A percentile compares a stretch with the other conserved stretches of the same genome.
Evolutionary conservation across 2,888 invertebrate genomes (phyloP).

Genomic region (Drosophila quinaria): DNA sequence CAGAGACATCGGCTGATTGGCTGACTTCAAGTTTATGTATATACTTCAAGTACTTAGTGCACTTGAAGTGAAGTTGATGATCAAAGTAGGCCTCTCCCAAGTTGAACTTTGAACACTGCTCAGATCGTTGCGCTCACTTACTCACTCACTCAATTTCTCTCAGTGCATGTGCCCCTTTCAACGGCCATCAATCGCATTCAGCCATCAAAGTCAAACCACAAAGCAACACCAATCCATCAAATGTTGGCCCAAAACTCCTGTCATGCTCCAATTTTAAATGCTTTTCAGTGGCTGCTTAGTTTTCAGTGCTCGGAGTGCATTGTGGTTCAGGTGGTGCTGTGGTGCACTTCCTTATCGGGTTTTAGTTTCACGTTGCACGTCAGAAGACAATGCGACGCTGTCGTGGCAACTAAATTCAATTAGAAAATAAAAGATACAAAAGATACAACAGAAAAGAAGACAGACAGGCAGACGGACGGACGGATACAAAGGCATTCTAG

Average conservation of each 20-base stretch:
- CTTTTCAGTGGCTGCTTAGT: constrained; percentile 71
- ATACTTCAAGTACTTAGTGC: constrained; percentile 1
- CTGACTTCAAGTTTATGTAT: constrained; percentile 1
- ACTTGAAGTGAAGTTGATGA: not conserved
- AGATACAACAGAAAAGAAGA: constrained; percentile 20
- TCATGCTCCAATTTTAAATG: constrained; percentile 74
- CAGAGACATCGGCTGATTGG: constrained; percentile 40
- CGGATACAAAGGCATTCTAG: constrained; percentile 62
- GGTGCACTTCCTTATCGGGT: constrained; percentile 37
- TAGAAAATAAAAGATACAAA: constrained; percentile 67
- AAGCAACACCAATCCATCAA: constrained; percentile 69
- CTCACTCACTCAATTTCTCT: not conserved
- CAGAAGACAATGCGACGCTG: constrained; percentile 39
- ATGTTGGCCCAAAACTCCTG: constrained; percentile 24
- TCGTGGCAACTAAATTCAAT: constrained; percentile 65
- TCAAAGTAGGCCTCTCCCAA: not conserved
- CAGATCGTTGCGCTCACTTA: not conserved
- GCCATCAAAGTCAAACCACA: constrained; percentile 42
- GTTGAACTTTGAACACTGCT: constrained; percentile 1
- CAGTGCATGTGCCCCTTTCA: not conserved
- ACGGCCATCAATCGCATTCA: constrained; percentile 22
- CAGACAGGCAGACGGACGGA: constrained; percentile 15
- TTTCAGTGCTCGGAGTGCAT: not conserved
- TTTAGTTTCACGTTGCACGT: constrained; percentile 34
- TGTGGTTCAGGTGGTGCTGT: constrained; percentile 6